Conservation (phyloP, 2,888 invertebrate genomes). For the Erynnis tages region DNA sequence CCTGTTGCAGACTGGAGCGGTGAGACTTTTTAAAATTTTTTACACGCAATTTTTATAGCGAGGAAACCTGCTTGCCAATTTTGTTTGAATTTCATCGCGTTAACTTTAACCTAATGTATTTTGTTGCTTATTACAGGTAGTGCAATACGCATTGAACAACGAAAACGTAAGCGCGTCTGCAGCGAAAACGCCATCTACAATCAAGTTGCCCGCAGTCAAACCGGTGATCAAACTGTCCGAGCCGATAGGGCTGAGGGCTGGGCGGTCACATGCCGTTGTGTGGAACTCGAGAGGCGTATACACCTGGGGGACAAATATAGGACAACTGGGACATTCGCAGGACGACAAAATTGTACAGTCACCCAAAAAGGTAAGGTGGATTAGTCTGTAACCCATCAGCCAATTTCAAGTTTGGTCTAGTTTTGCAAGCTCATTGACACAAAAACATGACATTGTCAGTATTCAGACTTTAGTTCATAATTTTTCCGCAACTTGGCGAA, state of each 20-base stretch:
- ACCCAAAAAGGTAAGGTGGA: conserved; percentile 76
- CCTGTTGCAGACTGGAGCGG: conserved; percentile 83
- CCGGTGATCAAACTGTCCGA: conserved; percentile 58
- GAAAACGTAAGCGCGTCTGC: conserved; percentile 59
- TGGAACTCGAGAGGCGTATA: conserved; percentile 84
- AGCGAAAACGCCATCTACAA: conserved; percentile 57
- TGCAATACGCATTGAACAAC: conserved; percentile 63
- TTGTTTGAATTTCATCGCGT: too few species aligned
- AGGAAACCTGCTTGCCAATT: too few species aligned
- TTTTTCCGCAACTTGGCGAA: too few species aligned
- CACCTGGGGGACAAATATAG: conserved; percentile 91
- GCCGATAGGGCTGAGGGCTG: conserved; percentile 83
- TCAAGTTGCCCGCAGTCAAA: conserved; percentile 55
- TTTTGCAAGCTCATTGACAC: too few species aligned
- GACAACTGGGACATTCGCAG: conserved; percentile 88
- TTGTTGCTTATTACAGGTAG: conserved; percentile 46
- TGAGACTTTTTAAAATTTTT: conserved; percentile 49
- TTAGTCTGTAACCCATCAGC: too few species aligned
- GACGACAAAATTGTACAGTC: conserved; percentile 63
- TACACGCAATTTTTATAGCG: background rate
- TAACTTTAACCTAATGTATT: too few species aligned
- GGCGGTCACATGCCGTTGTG: conserved; percentile 86
- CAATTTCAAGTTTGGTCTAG: too few species aligned
- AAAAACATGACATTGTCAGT: too few species aligned
- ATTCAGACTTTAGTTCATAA: too few species aligned